A percentile compares a stretch with the other conserved stretches of the same genome.
Evolutionary conservation across 1,140 invertebrate species (phyloP).

Genomic region (Drosophila sechellia): DNA sequence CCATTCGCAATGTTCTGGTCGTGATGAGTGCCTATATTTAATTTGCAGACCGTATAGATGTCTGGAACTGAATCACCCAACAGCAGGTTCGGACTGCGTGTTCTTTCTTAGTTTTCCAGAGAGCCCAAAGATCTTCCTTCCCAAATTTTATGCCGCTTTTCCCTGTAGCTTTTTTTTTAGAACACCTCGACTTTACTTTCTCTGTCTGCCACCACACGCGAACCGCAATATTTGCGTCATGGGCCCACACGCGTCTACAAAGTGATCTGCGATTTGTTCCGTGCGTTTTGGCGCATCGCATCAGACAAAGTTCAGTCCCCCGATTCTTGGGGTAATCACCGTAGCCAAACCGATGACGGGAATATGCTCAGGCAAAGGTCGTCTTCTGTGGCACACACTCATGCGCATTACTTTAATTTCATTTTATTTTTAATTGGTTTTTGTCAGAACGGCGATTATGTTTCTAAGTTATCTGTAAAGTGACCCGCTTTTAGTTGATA

Average conservation of each 20-base stretch:
- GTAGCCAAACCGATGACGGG: conserved; percentile 20
- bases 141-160: conserved; percentile 33
- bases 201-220: conserved; percentile 43
- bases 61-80: conserved; percentile 40
- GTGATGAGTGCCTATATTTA: conserved; percentile 32
- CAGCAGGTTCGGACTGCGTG: background rate
- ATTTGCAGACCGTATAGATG: background rate
- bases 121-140: conserved; percentile 9
- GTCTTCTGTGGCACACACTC: conserved; percentile 5
- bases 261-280: conserved; percentile 64
- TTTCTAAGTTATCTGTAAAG: conserved; percentile 6
- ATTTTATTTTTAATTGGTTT: conserved; percentile 41
- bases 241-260: conserved; percentile 60
- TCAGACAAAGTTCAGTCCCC: conserved; percentile 42
- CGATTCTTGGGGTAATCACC: conserved; percentile 13
- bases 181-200: conserved; percentile 3
- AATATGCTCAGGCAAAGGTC: conserved; percentile 24
- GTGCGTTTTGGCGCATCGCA: conserved; percentile 62
- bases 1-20: conserved; percentile 23
- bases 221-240: conserved; percentile 68
- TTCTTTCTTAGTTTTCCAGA: background rate
- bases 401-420: conserved; percentile 45
- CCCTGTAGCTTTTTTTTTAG: background rate
- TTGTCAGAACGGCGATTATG: conserved; percentile 8
- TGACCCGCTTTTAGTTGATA: conserved; percentile 15